Evolutionary conservation across 2,888 invertebrate species (phyloP).

Genomic region (Ashinkailepas kermadecensis): DNA sequence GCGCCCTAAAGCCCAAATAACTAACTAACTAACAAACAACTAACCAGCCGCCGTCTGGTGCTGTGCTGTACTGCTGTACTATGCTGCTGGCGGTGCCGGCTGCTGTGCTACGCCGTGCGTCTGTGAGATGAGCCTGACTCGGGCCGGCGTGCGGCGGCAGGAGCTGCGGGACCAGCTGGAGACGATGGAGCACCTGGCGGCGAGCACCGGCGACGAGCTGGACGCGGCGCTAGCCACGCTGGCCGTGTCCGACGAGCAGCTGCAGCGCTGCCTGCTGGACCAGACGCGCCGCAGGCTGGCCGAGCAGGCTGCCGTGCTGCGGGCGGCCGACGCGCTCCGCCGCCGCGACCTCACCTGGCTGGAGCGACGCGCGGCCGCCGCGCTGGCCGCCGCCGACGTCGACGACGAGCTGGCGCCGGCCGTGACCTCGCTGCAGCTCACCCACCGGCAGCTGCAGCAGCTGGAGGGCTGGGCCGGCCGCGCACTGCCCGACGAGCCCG

Average conservation of each 20-base stretch:
- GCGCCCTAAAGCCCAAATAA: too few relatives aligned
- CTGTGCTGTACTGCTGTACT: too few relatives aligned
- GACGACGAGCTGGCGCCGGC: constrained; percentile 40
- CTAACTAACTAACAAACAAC: too few relatives aligned
- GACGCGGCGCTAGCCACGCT: constrained; percentile 38
- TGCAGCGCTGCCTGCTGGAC: constrained; percentile 41
- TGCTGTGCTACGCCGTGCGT: too few relatives aligned
- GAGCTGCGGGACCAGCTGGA: constrained; percentile 47
- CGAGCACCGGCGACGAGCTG: constrained; percentile 40
- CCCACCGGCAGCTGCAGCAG: constrained; percentile 42
- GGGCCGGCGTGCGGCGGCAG: constrained; percentile 37
- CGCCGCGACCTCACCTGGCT: constrained; percentile 45
- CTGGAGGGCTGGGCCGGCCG: constrained; percentile 37
- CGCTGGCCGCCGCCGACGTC: constrained; percentile 43
- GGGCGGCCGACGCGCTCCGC: constrained; percentile 44
- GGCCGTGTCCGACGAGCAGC: constrained; percentile 41
- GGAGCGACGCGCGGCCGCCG: constrained; percentile 45
- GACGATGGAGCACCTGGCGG: constrained; percentile 41
- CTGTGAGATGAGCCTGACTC: too few relatives aligned
- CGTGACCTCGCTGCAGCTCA: constrained; percentile 37
- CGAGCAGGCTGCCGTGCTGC: constrained; percentile 44
- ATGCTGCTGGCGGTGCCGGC: too few relatives aligned
- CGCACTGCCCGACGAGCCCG: constrained; percentile 40
- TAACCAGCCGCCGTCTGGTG: too few relatives aligned
- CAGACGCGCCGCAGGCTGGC: constrained; percentile 42